Base-by-base conservation (phyloP, 2,888 invertebrate species). In the Rutpela maculata region DNA sequence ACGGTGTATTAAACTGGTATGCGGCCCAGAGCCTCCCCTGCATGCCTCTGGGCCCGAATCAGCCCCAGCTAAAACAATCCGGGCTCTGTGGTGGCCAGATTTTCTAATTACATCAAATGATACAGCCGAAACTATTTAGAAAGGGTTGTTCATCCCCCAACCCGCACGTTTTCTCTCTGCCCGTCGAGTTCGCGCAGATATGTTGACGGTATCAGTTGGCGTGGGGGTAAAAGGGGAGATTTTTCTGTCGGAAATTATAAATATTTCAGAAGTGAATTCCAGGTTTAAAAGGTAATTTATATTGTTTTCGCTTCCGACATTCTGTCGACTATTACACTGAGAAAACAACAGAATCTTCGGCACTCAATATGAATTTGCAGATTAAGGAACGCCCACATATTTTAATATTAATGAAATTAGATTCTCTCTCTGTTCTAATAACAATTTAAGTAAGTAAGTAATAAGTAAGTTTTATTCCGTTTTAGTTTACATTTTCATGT, bases 61-160 rank as follows among this genome's bases (percentile, higher is more conserved):
- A 74, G 76, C 77, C 71, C 69, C 72, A 38, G 72, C 75, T 72
- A 69, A 78, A 84, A 83, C 84, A 83, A 82, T 81, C 83, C 80
- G 75, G 79, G 73, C 78, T 73, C 79, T 81, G 83, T 79, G 83
- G 83, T 78, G 79, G 83, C 84, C 82, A 82, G 84, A 84, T 84
- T 84, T 84, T 84, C 83, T 84, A 84, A 84, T 84, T 84, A 84
- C 84, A 83, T 82, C 84, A 82, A 82, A 83, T 83, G 83, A 84
- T 84, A 84, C 82, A 78, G 77, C 80, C 81, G 78, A 81, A 84
- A 84, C 84, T 83, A 84, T 83, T 81, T 74, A 60, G 78, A 69
- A 79, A 77, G 78, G 79, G 78, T 62, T 69, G 62, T 15, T 43
- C 19, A 10, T 38, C 35, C 59, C 43, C 66, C 43, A 10, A 35